Evolutionary conservation across 2,113 vertebrate species (phyloP).

Genomic region (Tiliqua scincoides): DNA sequence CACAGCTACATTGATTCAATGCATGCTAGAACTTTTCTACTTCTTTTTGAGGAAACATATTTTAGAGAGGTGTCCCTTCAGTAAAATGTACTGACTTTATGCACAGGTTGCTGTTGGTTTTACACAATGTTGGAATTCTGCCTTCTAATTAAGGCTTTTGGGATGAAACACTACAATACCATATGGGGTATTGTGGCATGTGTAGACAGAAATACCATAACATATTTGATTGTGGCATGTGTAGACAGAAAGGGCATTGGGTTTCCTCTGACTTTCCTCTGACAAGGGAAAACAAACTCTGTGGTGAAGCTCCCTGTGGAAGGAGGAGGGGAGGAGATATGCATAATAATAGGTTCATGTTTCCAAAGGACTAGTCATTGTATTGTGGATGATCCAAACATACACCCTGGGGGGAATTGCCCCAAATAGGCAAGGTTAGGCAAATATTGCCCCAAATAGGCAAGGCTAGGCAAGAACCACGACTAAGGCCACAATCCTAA

Average conservation of each 20-base stretch:
- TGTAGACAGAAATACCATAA: too few species aligned
- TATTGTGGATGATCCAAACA: too few species aligned
- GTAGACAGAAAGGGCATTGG: neutral
- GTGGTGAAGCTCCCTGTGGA: neutral
- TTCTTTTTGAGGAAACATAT: neutral
- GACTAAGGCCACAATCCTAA: too few species aligned
- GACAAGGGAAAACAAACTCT: neutral
- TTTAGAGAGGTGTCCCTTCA: neutral
- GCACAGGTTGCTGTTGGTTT: neutral
- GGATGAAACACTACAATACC: neutral
- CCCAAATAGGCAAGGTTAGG: too few species aligned
- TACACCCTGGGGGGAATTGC: too few species aligned
- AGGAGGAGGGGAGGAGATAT: neutral
- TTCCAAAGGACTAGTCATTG: neutral
- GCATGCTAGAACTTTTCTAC: neutral
- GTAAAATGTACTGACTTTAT: neutral
- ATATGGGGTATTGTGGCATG: too few species aligned
- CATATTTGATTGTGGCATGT: too few species aligned
- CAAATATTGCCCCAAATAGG: neutral
- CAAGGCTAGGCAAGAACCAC: neutral
- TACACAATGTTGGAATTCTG: neutral
- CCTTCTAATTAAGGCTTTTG: neutral
- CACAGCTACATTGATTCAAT: neutral
- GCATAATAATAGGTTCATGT: neutral
- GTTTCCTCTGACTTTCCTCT: neutral